A percentile compares a stretch with the other conserved stretches of the same genome.
phyloP scores from a whole-genome alignment of 23 tunicate genomes.

The Trididemnum nubilum region DNA sequence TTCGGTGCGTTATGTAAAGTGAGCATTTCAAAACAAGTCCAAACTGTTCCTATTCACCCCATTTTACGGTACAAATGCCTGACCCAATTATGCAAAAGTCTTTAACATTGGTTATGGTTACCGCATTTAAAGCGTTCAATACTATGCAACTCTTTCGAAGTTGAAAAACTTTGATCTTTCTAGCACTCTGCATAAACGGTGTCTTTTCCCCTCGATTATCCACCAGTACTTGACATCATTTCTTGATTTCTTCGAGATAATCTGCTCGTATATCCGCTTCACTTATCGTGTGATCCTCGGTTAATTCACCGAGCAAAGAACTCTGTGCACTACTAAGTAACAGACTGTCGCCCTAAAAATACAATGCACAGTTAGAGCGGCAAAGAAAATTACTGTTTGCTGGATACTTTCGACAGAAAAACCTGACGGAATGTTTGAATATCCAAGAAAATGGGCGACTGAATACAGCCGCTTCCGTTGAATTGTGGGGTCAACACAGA shows the following conservation, averaged over 20 bases:
- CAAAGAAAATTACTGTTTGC: neutral
- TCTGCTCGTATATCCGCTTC: constrained; percentile 39
- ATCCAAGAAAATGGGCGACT: neutral
- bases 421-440: neutral
- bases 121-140: no score
- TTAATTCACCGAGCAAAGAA: constrained; percentile 52
- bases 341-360: constrained; percentile 42
- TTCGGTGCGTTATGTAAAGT: no score
- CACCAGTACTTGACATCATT: neutral
- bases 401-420: neutral
- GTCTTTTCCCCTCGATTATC: no score
- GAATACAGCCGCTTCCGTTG: no score
- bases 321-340: constrained; percentile 46
- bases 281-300: constrained; percentile 53
- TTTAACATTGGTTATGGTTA: no score
- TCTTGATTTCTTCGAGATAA: constrained; percentile 74
- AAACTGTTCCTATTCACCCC: no score
- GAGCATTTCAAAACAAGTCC: no score
- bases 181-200: neutral
- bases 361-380: neutral
- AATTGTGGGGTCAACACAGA: no score
- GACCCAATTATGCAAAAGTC: no score
- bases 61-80: no score
- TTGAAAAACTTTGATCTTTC: no score
- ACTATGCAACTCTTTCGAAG: no score